phyloP scores from a whole-genome alignment of 2,113 vertebrate genomes.

The Oreochromis spilurus region DNA sequence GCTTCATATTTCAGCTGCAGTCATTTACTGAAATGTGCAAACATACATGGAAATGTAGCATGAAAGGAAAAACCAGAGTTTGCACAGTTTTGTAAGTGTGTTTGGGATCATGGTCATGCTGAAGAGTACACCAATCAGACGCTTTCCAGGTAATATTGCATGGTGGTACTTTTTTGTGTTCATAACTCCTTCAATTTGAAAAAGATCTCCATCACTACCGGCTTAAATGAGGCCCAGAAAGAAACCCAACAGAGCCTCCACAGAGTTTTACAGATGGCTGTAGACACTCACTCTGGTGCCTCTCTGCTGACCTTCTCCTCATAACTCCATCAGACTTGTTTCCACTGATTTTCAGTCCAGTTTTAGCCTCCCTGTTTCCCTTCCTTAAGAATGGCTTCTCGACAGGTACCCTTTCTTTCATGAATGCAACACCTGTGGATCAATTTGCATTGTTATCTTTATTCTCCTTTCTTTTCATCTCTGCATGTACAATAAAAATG shows the following conservation, averaged over 20 bases:
- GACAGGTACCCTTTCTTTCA: neutral
- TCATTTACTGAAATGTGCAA: neutral
- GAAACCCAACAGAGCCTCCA: neutral
- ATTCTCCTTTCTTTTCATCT: neutral
- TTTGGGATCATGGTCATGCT: neutral
- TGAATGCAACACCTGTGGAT: neutral
- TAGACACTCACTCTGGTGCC: neutral
- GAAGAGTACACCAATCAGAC: neutral
- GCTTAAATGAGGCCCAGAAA: neutral
- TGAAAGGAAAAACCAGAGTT: neutral
- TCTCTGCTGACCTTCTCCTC: neutral
- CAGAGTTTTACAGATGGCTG: neutral
- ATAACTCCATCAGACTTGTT: neutral
- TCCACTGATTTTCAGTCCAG: neutral
- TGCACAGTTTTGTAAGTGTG: neutral
- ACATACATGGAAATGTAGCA: neutral
- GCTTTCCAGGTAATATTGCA: neutral
- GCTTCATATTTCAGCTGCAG: neutral
- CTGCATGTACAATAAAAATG: neutral
- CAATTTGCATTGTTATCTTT: neutral
- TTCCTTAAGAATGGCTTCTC: neutral
- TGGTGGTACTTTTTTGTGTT: neutral
- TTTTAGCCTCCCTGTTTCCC: neutral
- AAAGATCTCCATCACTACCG: neutral
- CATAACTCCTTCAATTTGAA: neutral